Evolutionary conservation across 2,113 vertebrate species (phyloP), one percentile per base, ranked within the genome.

Genomic region (Clarias gariepinus): DNA sequence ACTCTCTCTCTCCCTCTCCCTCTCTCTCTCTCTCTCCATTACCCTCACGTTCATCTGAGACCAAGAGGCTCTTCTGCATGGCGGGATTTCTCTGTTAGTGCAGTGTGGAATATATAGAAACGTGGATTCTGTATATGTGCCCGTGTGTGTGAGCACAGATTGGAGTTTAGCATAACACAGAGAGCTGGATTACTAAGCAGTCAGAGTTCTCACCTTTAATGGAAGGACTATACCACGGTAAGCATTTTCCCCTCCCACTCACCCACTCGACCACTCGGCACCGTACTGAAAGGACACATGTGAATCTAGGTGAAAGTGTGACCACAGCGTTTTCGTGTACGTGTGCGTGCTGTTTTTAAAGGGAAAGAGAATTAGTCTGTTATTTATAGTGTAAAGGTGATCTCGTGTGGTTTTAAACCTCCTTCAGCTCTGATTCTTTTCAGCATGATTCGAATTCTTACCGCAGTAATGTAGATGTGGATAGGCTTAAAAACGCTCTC

Each of bases 201-300:
- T 58, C 41, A 11, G 58, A 19, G 2, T 85, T 53, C 33, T 88
- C 33, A 1, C 84, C 74, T 83, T 88, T 88, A 87, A 90, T 90
- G 89, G 89, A 90, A 88, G 89, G 87, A 87, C 83, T 90, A 57
- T 90, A 90, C 83, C 89, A 90, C 74, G 89, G 89, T 90, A 85
- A 88, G 89, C n/a, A 36, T 63, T 78, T 86, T 82, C 11, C 9
- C 53, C 78, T 47, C 47, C 47, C 47, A 47, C 47, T 47, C 87
- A 57, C 66, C 79, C 55, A 61, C 36, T 84, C 76, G 4, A 53
- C 79, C 55, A 61, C 36, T 84, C 76, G 4, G 61, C 10, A 8
- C 18, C 3, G 30, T 41, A 28, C 19, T 58, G 66, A 58, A 69
- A 28, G 36, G 63, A 63, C 53, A 41, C 36, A 60, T 71, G 33